Evolutionary conservation across 2,888 invertebrate genomes (phyloP).

Genomic region (Temnothorax rugatulus): DNA sequence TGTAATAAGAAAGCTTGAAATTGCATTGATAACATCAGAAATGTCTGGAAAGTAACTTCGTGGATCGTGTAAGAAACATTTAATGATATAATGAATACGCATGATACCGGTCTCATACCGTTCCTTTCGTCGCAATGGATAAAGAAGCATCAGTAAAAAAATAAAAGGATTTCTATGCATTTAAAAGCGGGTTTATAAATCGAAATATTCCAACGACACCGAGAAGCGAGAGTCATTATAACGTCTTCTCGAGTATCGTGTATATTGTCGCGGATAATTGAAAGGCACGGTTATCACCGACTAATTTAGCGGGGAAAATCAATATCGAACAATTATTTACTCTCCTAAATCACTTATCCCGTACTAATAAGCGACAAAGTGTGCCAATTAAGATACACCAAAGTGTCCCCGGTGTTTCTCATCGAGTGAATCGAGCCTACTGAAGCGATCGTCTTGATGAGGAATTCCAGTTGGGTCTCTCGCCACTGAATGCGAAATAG

Average conservation of each 20-base stretch:
- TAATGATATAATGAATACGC: conserved; percentile 29
- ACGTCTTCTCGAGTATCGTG: neutral
- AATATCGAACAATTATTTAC: conserved; percentile 26
- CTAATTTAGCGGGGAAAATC: conserved; percentile 36
- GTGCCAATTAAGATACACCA: conserved; percentile 35
- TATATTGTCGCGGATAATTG: conserved; percentile 36
- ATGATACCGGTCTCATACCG: conserved; percentile 1
- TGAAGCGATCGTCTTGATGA: conserved; percentile 39
- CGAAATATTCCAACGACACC: conserved; percentile 1
- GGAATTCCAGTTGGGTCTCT: conserved; percentile 33
- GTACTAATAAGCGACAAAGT: conserved; percentile 48
- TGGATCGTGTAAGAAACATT: neutral
- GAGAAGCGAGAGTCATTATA: neutral
- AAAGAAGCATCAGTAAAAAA: neutral
- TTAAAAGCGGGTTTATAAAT: conserved; percentile 20
- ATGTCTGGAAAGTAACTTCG: neutral
- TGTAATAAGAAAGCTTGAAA: conserved; percentile 1
- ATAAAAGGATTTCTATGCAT: neutral
- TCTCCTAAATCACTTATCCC: conserved; percentile 44
- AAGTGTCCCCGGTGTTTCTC: neutral
- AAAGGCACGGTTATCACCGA: conserved; percentile 7
- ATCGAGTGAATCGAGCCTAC: neutral
- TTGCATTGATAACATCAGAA: conserved; percentile 13
- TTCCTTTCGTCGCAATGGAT: neutral
- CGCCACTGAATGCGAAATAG: conserved; percentile 44